Evolutionary conservation across 1,140 invertebrate species (phyloP), one percentile per base, ranked within the genome.

Genomic region (Maconellicoccus hirsutus): DNA sequence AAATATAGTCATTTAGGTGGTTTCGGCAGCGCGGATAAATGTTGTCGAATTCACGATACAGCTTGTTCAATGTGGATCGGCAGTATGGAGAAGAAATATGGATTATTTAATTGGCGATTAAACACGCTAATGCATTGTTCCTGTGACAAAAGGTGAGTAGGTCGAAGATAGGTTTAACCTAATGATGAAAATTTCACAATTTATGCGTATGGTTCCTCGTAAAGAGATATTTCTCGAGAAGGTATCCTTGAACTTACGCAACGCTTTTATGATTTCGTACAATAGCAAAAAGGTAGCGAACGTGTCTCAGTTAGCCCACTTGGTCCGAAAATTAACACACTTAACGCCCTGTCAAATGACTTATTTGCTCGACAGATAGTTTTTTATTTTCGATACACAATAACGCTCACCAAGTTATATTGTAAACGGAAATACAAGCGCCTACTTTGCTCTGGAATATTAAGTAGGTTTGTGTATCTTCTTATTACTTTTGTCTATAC

Each of bases 111-210:
- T 79, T 92, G 87, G 86, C 81, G 90, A 27, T 82, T 92, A 59
- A 90, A 90, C 75, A 93, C 91, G 0, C 81, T 94, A 25, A 92
- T 91, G 85, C 90, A 94, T 77, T 94, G 92, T 79, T 81, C 86
- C 72, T 95, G 92, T 77, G 92, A 95, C 78, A 87, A 91, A 79
- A 87, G 89, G 92, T 94, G 16, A 66, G 25, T 66, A 23, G 19
- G 4, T 61, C 59, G 59, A 6, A 61, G 7, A 61, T 38, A 14
- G 33, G 33, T 38, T 38, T 6, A 38, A 38, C 33, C n/a, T n/a
- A n/a, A n/a, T n/a, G n/a, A n/a, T n/a, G n/a, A n/a, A n/a, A n/a
- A n/a, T n/a, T n/a, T 33, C 29, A 33, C 29, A 3, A 33, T 12
- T 33, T n/a, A n/a, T n/a, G n/a, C n/a, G 29, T 33, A 33, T 33